These are phyloP conservation scores for Rhipidura dahli DNA, from an alignment of 2,113 vertebrate genomes.

Conservation along the genomic window DNA sequence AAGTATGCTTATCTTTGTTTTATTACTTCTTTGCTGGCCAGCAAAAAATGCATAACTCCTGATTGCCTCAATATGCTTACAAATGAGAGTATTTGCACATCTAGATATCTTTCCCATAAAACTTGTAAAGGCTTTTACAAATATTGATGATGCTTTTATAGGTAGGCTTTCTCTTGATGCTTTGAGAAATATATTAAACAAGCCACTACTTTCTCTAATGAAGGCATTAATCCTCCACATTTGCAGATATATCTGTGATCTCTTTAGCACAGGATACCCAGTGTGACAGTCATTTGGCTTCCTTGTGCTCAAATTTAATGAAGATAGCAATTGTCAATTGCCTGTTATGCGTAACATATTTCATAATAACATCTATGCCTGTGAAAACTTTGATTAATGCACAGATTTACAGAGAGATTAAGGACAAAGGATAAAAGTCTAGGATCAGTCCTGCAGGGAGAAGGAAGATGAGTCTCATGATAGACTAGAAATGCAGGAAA, in stretches of 20 bases:
- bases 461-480: not conserved
- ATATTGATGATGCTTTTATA: slow-evolving; percentile 7
- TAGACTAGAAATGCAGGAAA: not conserved
- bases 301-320: not conserved
- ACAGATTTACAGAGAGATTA: not conserved
- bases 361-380: not conserved
- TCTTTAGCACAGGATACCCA: not conserved
- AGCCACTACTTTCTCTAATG: not conserved
- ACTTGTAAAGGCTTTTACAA: not conserved
- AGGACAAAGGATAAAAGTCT: not conserved
- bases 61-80: not conserved
- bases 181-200: not conserved
- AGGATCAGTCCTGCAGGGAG: not conserved
- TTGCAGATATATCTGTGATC: not conserved
- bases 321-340: not conserved
- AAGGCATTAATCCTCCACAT: not conserved
- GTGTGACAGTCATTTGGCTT: not conserved
- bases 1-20: not conserved
- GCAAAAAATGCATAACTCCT: not conserved
- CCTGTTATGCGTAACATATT: not conserved
- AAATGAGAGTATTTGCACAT: not conserved
- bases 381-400: not conserved
- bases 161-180: not conserved
- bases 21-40: not conserved
- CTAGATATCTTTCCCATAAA: not conserved